Conservation (phyloP, 2,888 invertebrate genomes). For the Lingula anatina region DNA sequence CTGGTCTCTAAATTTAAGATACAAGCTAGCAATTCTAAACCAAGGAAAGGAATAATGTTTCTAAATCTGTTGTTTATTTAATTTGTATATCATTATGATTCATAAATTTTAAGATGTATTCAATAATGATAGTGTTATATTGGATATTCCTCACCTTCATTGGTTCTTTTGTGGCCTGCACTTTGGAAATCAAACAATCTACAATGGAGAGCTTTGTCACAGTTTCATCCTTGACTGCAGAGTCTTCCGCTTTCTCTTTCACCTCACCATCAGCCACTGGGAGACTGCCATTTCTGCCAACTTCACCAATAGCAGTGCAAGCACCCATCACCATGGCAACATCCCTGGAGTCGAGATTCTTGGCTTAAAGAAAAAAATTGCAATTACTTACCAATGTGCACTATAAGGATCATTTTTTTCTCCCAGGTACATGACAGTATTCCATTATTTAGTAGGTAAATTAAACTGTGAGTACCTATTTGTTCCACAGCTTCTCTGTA, state of each 20-base stretch:
- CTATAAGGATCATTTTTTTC: too few relatives aligned
- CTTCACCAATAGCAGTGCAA: conserved; percentile 64
- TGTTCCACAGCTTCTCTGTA: too few relatives aligned
- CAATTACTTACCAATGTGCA: conserved; percentile 11
- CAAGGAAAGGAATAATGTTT: too few relatives aligned
- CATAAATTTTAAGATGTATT: too few relatives aligned
- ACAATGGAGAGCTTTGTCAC: conserved; percentile 67
- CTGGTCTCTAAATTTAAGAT: too few relatives aligned
- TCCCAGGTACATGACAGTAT: background rate
- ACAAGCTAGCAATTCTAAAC: too few relatives aligned
- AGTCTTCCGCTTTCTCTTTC: conserved; percentile 16
- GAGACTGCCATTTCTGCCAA: conserved; percentile 66
- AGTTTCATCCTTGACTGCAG: background rate
- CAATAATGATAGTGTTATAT: too few relatives aligned
- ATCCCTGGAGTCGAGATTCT: background rate
- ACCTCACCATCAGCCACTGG: conserved; percentile 61
- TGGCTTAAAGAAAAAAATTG: background rate
- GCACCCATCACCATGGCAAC: conserved; percentile 50
- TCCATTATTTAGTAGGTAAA: too few relatives aligned
- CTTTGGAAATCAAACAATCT: conserved; percentile 65
- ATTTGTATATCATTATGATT: too few relatives aligned
- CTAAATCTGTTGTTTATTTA: too few relatives aligned
- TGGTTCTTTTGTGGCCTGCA: conserved; percentile 54
- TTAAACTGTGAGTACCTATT: too few relatives aligned
- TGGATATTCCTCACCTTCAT: too few relatives aligned